Evolutionary conservation across 2,888 invertebrate genomes (phyloP), one percentile per base, ranked within the genome.

Genomic region (Seira ritae): DNA sequence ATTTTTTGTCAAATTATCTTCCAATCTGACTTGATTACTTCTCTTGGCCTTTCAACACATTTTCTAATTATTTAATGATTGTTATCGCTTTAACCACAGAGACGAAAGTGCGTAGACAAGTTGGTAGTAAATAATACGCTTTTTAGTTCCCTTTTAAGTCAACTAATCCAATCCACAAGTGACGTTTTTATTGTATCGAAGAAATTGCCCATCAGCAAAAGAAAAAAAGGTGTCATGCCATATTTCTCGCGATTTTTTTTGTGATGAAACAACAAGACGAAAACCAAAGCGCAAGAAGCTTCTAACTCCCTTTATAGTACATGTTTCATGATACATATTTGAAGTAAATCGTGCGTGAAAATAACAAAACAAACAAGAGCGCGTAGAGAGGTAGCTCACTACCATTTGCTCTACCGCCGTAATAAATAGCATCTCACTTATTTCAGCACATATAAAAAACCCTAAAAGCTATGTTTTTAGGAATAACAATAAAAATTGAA

Each of bases 321-420:
- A 8, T 12, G 6, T 42, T 42, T 42, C 42, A 42, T 42, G 42
- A 42, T 42, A 42, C 12, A n/a, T n/a, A n/a, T 42, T 50, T 62
- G 73, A n/a, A 73, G 20, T 75, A 67, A 75, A 75, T 75, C 75
- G 75, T 75, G 75, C 75, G 68, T 75, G 8, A 60, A 73, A 73
- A 66, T 19, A 66, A 73, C 60, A 65, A 65, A 17, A 66, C 22
- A 66, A 20, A 66, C 20, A 66, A 20, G 20, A 10, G 15, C 6
- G 20, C 70, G 42, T 42, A 42, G 12, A 8, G 6, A 42, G 42
- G 42, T 42, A 42, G 42, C 42, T 42, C 42, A 12, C 42, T 12
- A 42, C n/a, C n/a, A n/a, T n/a, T n/a, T n/a, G n/a, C n/a, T n/a
- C n/a, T n/a, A n/a, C n/a, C n/a, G n/a, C n/a, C n/a, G n/a, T n/a